Conservation (phyloP, 2,888 invertebrate genomes). For the Orthosia cruda region DNA sequence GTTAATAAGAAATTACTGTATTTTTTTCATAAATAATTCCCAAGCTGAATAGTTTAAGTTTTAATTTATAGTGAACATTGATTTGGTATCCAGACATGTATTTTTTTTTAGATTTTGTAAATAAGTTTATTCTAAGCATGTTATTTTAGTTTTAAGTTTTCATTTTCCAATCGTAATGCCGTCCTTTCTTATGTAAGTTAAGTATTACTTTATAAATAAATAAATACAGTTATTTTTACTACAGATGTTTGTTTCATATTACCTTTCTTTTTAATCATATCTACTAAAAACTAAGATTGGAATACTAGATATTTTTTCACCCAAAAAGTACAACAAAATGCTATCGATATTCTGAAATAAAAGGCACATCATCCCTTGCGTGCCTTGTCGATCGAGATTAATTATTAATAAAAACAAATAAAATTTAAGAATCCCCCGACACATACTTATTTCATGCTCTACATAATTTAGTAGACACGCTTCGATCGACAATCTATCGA, state of each 20-base stretch:
- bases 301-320: not conserved
- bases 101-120: slow-evolving; percentile 55
- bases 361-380: not conserved
- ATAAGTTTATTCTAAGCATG: slow-evolving; percentile 59
- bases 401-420: too few relatives aligned
- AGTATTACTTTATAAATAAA: slow-evolving; percentile 63
- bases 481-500: too few relatives aligned
- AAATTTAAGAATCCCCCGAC: too few relatives aligned
- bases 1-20: slow-evolving; percentile 70
- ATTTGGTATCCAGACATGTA: slow-evolving; percentile 59
- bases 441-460: too few relatives aligned
- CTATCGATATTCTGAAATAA: not conserved
- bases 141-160: slow-evolving; percentile 55
- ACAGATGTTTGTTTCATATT: slow-evolving; percentile 21
- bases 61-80: slow-evolving; percentile 51
- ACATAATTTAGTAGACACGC: too few relatives aligned
- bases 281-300: not conserved
- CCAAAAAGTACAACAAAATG: not conserved
- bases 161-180: slow-evolving; percentile 51
- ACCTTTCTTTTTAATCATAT: not conserved
- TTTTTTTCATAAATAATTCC: slow-evolving; percentile 21
- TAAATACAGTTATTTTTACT: slow-evolving; percentile 66
- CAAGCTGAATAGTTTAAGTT: slow-evolving; percentile 24
- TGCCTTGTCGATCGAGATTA: too few relatives aligned
- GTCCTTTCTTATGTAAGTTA: slow-evolving; percentile 60